Base-by-base conservation (phyloP, 2,888 invertebrate genomes). In the Ormyrus labotus region DNA sequence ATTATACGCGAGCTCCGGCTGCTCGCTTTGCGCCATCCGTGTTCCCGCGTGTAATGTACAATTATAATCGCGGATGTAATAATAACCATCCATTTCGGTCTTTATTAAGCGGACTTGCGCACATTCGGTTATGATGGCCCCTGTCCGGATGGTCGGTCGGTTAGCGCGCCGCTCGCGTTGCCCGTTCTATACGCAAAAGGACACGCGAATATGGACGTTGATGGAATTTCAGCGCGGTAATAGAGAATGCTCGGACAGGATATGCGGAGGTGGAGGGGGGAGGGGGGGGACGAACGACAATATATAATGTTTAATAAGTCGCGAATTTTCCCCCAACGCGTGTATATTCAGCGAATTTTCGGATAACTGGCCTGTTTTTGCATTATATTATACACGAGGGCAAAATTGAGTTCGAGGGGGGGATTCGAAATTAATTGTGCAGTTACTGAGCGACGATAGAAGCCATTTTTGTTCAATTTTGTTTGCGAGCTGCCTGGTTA, bases 51-150 rank as follows among this genome's bases (percentile, higher is more conserved):
- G 79, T 79, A 80, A 82, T 70, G 72, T 77, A 76, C 80, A 80
- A 80, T 80, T 70, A 80, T 80, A 81, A 81, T 79, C 78, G 76
- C 76, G 65, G 57, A 75, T 79, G 81, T 76, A 81, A 81, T 81
- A 81, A 76, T 79, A 81, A 79, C 79, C 78, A 74, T 81, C n/a
- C 73, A 74, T 81, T 81, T 58, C 60, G 78, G 65, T 70, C 73
- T 73, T 78, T 71, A 81, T 81, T 81, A 78, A 78, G 63, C 63
- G 73, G 13, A 51, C 69, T 68, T 47, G 63, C 50, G 63, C 47
- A 53, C 60, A 78, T 73, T 72, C 50, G 63, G 70, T 77, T 70
- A 70, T 57, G 69, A 57, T 64, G 63, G 34, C 34, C 34, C 69
- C 5, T 50, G 55, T 13, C 58, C 64, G 65, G 13, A 8, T 47